Percentiles rank a stretch among this genome's conserved stretches.
Evolutionary conservation across 1,140 invertebrate species (phyloP).

Genomic region (Trinorchestia longiramus): DNA sequence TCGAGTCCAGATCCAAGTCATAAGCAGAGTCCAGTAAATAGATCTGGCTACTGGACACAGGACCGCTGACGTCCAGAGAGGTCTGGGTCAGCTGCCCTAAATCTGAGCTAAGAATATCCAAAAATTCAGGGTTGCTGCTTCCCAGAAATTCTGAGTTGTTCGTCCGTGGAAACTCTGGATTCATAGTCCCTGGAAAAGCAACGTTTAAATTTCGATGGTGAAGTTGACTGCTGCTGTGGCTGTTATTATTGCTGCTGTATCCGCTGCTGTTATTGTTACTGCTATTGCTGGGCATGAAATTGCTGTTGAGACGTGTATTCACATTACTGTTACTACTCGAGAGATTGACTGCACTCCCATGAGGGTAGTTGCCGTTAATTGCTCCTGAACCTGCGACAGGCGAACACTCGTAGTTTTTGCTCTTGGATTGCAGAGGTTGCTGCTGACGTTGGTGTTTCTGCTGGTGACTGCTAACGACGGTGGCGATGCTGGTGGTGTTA

Average conservation of each 20-base stretch:
- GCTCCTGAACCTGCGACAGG: not conserved
- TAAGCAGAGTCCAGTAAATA: conserved; percentile 53
- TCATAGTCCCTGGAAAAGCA: not conserved
- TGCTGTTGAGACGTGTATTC: not conserved
- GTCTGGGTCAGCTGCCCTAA: conserved; percentile 9
- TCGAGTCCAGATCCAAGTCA: conserved; percentile 55
- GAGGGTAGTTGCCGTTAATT: not conserved
- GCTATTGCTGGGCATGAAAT: not conserved
- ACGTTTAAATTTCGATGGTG: conserved; percentile 4
- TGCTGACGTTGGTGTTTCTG: conserved; percentile 6
- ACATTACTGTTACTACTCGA: not conserved
- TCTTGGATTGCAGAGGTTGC: not conserved
- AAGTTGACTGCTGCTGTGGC: not conserved
- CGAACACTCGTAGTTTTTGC: conserved; percentile 2
- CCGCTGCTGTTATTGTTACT: conserved; percentile 23
- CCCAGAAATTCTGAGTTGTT: not conserved
- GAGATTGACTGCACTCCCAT: not conserved
- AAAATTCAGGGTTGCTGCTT: not conserved
- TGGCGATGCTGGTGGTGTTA: conserved; percentile 33
- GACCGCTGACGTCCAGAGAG: conserved; percentile 39
- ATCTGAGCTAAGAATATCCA: conserved; percentile 25
- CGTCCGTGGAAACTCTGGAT: conserved; percentile 17
- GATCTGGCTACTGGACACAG: conserved; percentile 41
- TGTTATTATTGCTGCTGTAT: not conserved
- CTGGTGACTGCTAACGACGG: conserved; percentile 21